phyloP scores from a whole-genome alignment of 2,888 invertebrate genomes.

The Agrotis segetum region DNA sequence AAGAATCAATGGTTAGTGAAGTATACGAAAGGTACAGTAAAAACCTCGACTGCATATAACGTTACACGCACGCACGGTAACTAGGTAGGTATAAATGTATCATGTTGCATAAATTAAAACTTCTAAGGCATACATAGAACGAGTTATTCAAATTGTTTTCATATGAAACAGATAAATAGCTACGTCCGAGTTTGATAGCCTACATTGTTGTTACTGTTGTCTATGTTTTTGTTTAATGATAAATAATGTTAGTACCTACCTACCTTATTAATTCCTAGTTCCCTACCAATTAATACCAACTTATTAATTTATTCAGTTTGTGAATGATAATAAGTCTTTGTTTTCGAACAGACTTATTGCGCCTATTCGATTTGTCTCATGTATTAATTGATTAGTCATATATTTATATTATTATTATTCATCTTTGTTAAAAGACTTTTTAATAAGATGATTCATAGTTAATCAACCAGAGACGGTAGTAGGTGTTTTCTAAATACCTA shows the following conservation, averaged over 20 bases:
- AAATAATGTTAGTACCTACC: neutral
- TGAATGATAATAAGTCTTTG: too few species aligned
- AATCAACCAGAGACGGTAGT: too few species aligned
- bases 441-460: too few species aligned
- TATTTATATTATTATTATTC: too few species aligned
- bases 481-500: too few species aligned
- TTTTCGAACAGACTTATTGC: too few species aligned
- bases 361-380: too few species aligned
- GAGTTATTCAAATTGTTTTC: conserved; percentile 18
- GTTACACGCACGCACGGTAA: conserved; percentile 6
- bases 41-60: conserved; percentile 9
- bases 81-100: neutral
- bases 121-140: neutral
- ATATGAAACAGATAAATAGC: conserved; percentile 21
- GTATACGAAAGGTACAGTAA: neutral
- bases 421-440: too few species aligned
- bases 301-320: too few species aligned
- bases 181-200: conserved; percentile 12
- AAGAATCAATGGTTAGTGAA: neutral
- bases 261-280: too few species aligned
- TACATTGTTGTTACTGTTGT: conserved; percentile 5
- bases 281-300: too few species aligned
- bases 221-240: conserved; percentile 2
- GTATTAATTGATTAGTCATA: too few species aligned
- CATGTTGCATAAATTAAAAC: conserved; percentile 36